Percentiles rank a stretch among this genome's conserved stretches.
These are phyloP conservation scores for Montipora efflorescens DNA, from an alignment of 64 coral and sea anemone species.

Conservation along the genomic window DNA sequence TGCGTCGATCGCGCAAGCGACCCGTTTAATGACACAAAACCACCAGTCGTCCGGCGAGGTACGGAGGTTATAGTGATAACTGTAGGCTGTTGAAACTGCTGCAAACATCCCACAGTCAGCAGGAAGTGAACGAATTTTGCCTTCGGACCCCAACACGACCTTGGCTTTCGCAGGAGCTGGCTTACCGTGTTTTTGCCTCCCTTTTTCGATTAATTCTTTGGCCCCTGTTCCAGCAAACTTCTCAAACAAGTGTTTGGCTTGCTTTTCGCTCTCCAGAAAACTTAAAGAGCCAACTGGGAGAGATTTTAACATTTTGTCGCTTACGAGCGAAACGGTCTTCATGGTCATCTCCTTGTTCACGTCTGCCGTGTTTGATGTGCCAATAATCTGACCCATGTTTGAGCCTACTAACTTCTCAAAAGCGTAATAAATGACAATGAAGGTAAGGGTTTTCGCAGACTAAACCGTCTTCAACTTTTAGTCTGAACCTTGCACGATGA, in stretches of 20 bases:
- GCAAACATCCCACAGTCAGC: conserved; percentile 71
- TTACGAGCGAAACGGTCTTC: too few relatives aligned
- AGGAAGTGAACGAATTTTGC: conserved; percentile 21
- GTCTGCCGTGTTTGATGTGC: too few relatives aligned
- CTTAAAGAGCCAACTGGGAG: too few relatives aligned
- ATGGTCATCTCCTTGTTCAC: too few relatives aligned
- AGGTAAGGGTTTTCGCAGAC: too few relatives aligned
- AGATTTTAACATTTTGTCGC: too few relatives aligned
- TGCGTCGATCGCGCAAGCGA: conserved; percentile 60
- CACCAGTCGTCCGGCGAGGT: conserved; percentile 92
- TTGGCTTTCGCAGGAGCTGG: not conserved
- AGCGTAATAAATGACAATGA: too few relatives aligned
- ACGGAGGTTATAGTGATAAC: conserved; percentile 76
- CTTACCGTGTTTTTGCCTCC: too few relatives aligned
- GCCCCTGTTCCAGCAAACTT: not conserved
- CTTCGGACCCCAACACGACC: conserved; percentile 60
- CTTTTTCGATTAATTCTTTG: not conserved
- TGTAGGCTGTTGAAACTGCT: conserved; percentile 68
- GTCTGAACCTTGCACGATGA: too few relatives aligned
- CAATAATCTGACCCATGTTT: too few relatives aligned
- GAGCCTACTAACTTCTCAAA: too few relatives aligned
- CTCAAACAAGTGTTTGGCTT: not conserved
- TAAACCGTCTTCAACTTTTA: too few relatives aligned
- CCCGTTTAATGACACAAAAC: conserved; percentile 69
- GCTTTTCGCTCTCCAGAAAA: not conserved